A percentile compares a stretch with the other conserved stretches of the same genome.
phyloP scores from a whole-genome alignment of 2,113 vertebrate species.

The Oreocharis arfaki region DNA sequence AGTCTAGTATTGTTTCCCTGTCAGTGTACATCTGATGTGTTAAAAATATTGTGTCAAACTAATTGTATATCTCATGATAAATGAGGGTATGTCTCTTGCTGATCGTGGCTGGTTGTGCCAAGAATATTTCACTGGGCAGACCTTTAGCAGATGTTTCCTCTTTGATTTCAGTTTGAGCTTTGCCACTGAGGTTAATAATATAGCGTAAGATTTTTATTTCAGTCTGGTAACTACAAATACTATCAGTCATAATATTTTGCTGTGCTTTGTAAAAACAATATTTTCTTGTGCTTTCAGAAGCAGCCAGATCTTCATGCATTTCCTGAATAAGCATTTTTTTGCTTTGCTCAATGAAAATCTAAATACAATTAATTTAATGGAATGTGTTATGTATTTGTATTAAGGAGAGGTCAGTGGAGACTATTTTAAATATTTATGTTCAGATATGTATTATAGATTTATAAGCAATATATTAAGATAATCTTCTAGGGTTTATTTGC shows the following conservation, averaged over 20 bases:
- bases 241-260: not conserved
- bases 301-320: not conserved
- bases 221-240: not conserved
- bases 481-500: not conserved
- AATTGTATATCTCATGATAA: not conserved
- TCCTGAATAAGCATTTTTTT: not conserved
- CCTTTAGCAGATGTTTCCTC: not conserved
- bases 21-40: not conserved
- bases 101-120: not conserved
- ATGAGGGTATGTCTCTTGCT: not conserved
- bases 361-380: not conserved
- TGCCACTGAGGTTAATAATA: not conserved
- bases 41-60: not conserved
- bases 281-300: not conserved
- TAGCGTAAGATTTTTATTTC: not conserved
- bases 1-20: not conserved
- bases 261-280: not conserved
- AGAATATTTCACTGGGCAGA: not conserved
- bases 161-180: not conserved
- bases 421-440: not conserved
- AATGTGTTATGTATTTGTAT: not conserved
- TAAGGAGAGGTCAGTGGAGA: not conserved
- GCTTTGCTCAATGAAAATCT: not conserved
- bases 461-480: not conserved
- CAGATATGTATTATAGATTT: not conserved